These are phyloP conservation scores for Nomada goodeniana DNA, from an alignment of 2,888 invertebrate genomes.

Conservation along the genomic window DNA sequence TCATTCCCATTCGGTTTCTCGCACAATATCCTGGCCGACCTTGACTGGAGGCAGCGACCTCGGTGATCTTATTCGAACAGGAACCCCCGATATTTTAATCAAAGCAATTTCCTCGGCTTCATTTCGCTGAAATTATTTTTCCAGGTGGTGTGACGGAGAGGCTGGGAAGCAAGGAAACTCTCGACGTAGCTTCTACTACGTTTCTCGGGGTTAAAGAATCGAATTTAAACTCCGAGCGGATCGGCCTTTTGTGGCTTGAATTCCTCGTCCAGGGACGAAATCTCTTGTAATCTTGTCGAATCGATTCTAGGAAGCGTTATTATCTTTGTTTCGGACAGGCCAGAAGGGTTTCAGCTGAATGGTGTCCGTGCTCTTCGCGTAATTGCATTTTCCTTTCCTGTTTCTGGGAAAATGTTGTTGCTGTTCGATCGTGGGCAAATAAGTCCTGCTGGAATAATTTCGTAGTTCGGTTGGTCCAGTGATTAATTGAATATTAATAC, in stretches of 20 bases:
- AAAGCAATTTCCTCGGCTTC: constrained; percentile 66
- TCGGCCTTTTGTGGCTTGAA: constrained; percentile 14
- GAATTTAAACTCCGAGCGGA: constrained; percentile 52
- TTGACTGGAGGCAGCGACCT: constrained; percentile 13
- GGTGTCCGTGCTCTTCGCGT: too few species aligned
- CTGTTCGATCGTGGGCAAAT: too few species aligned
- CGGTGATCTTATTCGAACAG: background rate
- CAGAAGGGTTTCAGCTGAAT: too few species aligned
- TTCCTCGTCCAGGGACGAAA: background rate
- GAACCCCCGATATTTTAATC: constrained; percentile 71
- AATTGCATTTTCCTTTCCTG: too few species aligned
- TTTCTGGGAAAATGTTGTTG: too few species aligned
- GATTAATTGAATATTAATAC: too few species aligned
- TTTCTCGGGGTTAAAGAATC: constrained; percentile 12
- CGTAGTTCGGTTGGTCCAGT: too few species aligned
- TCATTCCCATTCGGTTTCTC: constrained; percentile 34
- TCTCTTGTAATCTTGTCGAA: background rate
- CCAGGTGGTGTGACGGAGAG: constrained; percentile 41
- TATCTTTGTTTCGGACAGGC: too few species aligned
- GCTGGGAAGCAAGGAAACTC: constrained; percentile 33
- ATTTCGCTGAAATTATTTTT: constrained; percentile 56
- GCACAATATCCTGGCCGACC: constrained; percentile 37
- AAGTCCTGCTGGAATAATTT: too few species aligned
- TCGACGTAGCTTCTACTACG: constrained; percentile 35
- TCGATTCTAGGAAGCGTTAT: too few species aligned